Percentiles rank a stretch among this genome's conserved stretches.
Conservation (phyloP, 1,140 invertebrate species). For the Solen grandis region DNA sequence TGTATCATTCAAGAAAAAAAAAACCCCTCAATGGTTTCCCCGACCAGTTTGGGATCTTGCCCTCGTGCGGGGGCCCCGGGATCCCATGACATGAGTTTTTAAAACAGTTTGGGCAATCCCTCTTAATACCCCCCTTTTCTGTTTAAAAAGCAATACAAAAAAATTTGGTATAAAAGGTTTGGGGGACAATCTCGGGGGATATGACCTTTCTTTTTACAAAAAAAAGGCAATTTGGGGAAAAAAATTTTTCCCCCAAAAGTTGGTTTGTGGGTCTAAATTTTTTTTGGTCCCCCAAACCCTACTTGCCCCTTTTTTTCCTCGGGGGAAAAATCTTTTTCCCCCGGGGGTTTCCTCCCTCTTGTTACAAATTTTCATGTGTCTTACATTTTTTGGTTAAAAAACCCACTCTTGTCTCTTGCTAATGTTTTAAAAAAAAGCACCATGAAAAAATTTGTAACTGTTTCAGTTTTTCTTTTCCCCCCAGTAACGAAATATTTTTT, state of each 20-base stretch:
- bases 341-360: background rate
- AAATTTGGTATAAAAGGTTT: background rate
- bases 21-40: conserved; percentile 8
- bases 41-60: background rate
- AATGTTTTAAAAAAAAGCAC: no score
- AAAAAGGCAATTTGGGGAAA: conserved; percentile 4
- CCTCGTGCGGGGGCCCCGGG: background rate
- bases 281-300: background rate
- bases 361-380: background rate
- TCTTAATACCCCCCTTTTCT: conserved; percentile 1
- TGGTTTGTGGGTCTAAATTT: background rate
- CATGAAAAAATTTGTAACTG: no score
- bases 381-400: no score
- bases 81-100: conserved; percentile 10
- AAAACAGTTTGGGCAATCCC: conserved; percentile 20
- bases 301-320: background rate
- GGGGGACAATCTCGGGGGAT: conserved; percentile 6
- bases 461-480: no score
- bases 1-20: background rate
- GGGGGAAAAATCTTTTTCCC: no score
- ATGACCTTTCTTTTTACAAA: conserved; percentile 17
- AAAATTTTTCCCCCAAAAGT: background rate
- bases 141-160: background rate
- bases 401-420: no score
- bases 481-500: no score